Conservation (phyloP, 2,113 vertebrate species). For the Phaethon lepturus region DNA sequence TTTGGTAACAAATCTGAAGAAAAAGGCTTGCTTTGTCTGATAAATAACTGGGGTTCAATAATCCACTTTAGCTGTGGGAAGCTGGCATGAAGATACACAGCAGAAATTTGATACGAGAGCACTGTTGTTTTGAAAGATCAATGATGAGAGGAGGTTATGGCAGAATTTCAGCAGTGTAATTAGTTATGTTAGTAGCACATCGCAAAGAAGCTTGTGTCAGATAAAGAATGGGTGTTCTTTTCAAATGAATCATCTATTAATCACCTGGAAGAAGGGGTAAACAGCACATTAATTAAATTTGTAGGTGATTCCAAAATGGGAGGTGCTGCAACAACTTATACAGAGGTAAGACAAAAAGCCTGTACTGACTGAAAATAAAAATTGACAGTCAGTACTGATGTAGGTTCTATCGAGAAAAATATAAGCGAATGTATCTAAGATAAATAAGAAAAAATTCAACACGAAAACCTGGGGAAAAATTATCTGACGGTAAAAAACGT, state of each 20-base stretch:
- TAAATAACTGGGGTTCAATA: neutral
- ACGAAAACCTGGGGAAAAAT: neutral
- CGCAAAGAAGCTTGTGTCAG: neutral
- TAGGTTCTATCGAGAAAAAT: neutral
- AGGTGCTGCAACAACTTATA: neutral
- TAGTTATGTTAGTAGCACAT: neutral
- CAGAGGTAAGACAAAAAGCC: neutral
- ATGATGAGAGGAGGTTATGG: neutral
- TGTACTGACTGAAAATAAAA: neutral
- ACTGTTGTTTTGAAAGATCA: conserved; percentile 18
- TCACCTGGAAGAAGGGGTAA: neutral
- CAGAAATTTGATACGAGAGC: neutral
- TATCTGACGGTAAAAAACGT: neutral
- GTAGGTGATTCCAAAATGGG: neutral
- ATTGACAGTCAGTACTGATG: neutral
- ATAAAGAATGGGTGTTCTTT: neutral
- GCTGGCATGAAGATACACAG: neutral
- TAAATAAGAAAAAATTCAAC: neutral
- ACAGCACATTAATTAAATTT: neutral
- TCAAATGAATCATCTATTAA: conserved; percentile 5
- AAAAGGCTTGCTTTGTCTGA: neutral
- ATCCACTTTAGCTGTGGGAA: neutral
- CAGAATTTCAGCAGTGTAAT: conserved; percentile 30
- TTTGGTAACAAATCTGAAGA: neutral
- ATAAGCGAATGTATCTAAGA: neutral